phyloP scores from a whole-genome alignment of 2,797 vertebrate genomes.

The Borostomias antarcticus region DNA sequence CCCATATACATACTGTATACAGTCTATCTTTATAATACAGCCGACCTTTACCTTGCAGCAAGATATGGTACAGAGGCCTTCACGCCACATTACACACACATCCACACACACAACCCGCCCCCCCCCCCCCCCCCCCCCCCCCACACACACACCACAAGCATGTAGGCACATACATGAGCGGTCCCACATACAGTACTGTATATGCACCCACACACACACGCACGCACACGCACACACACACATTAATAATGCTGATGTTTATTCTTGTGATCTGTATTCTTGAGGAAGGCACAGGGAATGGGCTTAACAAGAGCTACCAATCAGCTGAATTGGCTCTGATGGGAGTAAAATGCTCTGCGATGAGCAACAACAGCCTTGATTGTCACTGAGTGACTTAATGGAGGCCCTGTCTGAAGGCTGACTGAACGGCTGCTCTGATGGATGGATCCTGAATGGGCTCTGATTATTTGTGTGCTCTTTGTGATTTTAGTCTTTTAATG shows the following conservation, averaged over 20 bases:
- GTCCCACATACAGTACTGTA: too few relatives aligned
- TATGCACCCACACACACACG: constrained; percentile 21
- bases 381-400: constrained; percentile 33
- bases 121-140: constrained; percentile 8
- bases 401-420: constrained; percentile 21
- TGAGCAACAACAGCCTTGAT: constrained; percentile 41
- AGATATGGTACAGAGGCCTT: constrained; percentile 19
- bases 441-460: constrained; percentile 30
- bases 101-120: constrained; percentile 20
- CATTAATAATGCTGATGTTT: neutral
- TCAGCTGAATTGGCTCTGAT: constrained; percentile 58
- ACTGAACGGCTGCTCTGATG: constrained; percentile 26
- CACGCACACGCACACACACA: constrained; percentile 12
- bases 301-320: constrained; percentile 54
- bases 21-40: constrained; percentile 52
- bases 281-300: constrained; percentile 38
- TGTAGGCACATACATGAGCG: constrained; percentile 1
- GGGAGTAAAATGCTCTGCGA: constrained; percentile 63
- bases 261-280: neutral
- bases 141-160: constrained; percentile 3
- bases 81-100: constrained; percentile 6
- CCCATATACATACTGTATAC: constrained; percentile 57
- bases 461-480: constrained; percentile 43
- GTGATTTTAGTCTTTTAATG: constrained; percentile 36
- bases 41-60: constrained; percentile 42